Conservation (phyloP, 2,888 invertebrate genomes). For the Hypercompe scribonia region DNA sequence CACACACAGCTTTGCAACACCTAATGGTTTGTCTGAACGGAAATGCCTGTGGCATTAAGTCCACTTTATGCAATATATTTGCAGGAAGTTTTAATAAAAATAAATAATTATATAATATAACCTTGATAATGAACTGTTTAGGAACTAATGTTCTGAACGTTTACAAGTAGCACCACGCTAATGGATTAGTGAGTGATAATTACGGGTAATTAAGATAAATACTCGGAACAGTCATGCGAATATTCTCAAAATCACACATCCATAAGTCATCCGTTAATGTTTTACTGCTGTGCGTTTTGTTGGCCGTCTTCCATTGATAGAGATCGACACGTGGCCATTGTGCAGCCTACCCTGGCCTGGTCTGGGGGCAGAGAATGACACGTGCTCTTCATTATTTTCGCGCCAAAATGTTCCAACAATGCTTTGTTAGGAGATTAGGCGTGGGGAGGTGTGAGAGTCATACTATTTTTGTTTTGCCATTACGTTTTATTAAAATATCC, state of each 20-base stretch:
- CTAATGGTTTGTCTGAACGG: too few species aligned
- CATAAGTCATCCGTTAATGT: slow-evolving; percentile 62
- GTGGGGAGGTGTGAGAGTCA: slow-evolving; percentile 64
- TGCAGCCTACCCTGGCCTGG: slow-evolving; percentile 48
- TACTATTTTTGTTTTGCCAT: slow-evolving; percentile 50
- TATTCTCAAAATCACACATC: slow-evolving; percentile 35
- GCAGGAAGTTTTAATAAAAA: too few species aligned
- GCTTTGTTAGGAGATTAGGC: slow-evolving; percentile 86
- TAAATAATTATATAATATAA: background rate
- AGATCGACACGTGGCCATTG: slow-evolving; percentile 79
- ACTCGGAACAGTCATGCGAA: slow-evolving; percentile 41
- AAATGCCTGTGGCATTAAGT: too few species aligned
- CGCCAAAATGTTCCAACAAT: slow-evolving; percentile 84
- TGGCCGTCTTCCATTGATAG: slow-evolving; percentile 72
- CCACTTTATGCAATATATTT: too few species aligned
- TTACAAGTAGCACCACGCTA: background rate
- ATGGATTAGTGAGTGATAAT: slow-evolving; percentile 10
- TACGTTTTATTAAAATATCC: slow-evolving; percentile 47
- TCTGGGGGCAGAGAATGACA: slow-evolving; percentile 60
- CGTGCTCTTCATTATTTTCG: slow-evolving; percentile 86
- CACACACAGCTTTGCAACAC: too few species aligned
- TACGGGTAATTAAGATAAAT: slow-evolving; percentile 19
- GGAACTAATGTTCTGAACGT: background rate
- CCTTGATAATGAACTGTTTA: background rate
- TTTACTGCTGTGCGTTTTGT: slow-evolving; percentile 67